A percentile compares a stretch with the other conserved stretches of the same genome.
These are phyloP conservation scores for Spizaetus ornatus DNA, from an alignment of 2,113 vertebrate genomes.

Conservation along the genomic window DNA sequence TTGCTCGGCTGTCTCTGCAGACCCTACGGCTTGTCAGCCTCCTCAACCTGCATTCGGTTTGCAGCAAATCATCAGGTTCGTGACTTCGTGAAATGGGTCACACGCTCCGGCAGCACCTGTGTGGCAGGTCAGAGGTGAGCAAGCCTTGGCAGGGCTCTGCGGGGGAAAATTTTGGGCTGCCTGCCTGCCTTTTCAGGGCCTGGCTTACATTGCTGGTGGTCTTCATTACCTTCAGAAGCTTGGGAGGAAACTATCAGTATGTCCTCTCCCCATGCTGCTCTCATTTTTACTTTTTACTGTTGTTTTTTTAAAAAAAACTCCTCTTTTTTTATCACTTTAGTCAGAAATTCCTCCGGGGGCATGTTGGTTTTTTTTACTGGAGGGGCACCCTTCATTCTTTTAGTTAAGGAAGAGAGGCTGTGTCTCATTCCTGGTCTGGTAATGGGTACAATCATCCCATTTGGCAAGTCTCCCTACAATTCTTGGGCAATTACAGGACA, in stretches of 20 bases:
- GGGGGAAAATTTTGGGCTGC: not conserved
- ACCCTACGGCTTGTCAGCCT: too few relatives aligned
- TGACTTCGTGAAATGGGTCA: not conserved
- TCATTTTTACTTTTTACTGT: not conserved
- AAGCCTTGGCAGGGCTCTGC: not conserved
- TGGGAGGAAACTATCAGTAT: not conserved
- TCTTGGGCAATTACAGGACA: not conserved
- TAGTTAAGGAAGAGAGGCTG: not conserved
- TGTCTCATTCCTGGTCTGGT: not conserved
- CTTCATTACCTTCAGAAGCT: not conserved
- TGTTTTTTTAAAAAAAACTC: not conserved
- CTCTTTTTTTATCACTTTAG: not conserved
- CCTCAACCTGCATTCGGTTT: too few relatives aligned
- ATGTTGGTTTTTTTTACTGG: not conserved
- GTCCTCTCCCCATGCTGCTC: not conserved
- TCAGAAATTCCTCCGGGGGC: not conserved
- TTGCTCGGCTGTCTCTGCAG: not conserved
- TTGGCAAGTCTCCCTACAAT: not conserved
- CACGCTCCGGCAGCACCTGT: too few relatives aligned
- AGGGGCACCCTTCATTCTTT: not conserved
- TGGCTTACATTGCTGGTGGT: not conserved
- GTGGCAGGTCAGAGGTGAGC: not conserved
- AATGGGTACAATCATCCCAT: not conserved
- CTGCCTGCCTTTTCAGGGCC: not conserved
- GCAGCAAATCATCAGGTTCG: accelerated